Conservation (phyloP, 2,797 vertebrate species). For the Hybognathus amarus region DNA sequence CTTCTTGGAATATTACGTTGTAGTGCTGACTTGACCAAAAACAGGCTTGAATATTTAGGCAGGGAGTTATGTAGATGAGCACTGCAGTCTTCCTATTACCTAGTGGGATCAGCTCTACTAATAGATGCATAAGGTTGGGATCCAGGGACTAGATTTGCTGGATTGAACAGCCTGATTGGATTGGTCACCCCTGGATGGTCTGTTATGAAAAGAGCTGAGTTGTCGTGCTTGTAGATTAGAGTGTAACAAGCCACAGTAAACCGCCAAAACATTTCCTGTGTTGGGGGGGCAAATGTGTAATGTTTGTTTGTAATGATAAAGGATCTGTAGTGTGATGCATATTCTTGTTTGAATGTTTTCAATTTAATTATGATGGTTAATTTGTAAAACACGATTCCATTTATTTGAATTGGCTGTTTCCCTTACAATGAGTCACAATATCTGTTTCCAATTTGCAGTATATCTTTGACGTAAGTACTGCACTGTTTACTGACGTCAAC, state of each 20-base stretch:
- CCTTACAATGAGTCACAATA: not conserved
- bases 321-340: not conserved
- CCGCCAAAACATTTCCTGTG: not conserved
- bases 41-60: not conserved
- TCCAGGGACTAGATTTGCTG: constrained; percentile 28
- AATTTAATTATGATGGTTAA: not conserved
- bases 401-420: not conserved
- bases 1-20: constrained; percentile 14
- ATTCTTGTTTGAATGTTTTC: not conserved
- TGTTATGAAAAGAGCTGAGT: constrained; percentile 9
- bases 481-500: too few relatives aligned
- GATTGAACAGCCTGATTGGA: constrained; percentile 41
- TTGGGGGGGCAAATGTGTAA: not conserved
- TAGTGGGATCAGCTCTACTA: constrained; percentile 33
- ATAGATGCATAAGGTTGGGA: constrained; percentile 29
- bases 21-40: constrained; percentile 30
- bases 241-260: not conserved
- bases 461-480: too few relatives aligned
- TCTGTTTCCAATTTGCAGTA: not conserved
- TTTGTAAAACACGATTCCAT: not conserved
- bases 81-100: constrained; percentile 25
- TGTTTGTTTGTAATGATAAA: constrained; percentile 15
- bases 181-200: constrained; percentile 26
- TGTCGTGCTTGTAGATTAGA: not conserved
- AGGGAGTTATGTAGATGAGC: constrained; percentile 25